phyloP scores from a whole-genome alignment of 2,113 vertebrate species.

The Orycteropus afer region DNA sequence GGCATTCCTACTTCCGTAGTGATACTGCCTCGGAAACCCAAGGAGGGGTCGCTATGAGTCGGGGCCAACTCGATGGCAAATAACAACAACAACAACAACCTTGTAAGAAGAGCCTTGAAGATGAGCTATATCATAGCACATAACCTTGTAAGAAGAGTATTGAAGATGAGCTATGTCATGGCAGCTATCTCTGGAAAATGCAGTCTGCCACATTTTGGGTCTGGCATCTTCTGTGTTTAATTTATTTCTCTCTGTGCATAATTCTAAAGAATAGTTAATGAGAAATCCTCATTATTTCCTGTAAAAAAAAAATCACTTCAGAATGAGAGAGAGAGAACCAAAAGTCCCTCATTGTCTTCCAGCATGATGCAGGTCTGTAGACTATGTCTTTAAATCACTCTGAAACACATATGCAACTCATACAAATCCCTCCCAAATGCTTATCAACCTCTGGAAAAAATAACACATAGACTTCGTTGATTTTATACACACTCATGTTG shows the following conservation, averaged over 20 bases:
- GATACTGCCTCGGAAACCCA: no score
- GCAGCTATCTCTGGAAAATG: not conserved
- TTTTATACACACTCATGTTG: not conserved
- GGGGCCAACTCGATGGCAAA: no score
- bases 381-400: not conserved
- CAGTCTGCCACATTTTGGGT: not conserved
- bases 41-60: no score
- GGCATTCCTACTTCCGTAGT: no score
- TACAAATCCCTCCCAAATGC: not conserved
- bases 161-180: no score
- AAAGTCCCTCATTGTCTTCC: not conserved
- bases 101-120: no score
- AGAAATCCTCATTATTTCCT: not conserved
- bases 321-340: not conserved
- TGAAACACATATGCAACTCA: not conserved
- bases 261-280: not conserved
- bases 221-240: not conserved
- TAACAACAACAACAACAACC: no score
- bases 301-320: not conserved
- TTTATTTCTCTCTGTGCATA: not conserved
- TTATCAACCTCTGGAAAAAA: no score
- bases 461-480: not conserved
- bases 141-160: no score
- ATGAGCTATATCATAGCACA: no score
- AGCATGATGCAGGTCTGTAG: no score